Base-by-base conservation (phyloP, 2,888 invertebrate genomes). In the Pristionchus entomophagus region DNA sequence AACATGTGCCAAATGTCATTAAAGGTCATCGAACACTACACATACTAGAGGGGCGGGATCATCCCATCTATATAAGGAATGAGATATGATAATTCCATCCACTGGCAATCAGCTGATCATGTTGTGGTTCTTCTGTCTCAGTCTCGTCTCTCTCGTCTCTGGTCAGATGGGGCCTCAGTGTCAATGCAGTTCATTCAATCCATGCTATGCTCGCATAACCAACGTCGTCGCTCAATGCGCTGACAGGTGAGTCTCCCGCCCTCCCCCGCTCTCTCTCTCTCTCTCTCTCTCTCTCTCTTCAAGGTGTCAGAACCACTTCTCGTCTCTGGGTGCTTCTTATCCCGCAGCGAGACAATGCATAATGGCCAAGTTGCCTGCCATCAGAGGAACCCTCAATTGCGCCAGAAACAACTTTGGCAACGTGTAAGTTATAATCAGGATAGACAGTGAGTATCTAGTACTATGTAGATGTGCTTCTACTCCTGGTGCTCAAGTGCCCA, bases 261-360 rank as follows among this genome's bases (percentile, higher is more conserved):
- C 56, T 14, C 56, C 5, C 17, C 10, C 22, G 56, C 17, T 0
- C 6, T 0, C 6, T 51, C 62, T 26, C 10, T 56, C n/a, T 5
- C 19, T 22, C 17, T 5, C 56, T 14, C 56, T 14, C 17, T 5
- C 22, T 8, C 17, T 0, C 6, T 0, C 6, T 51, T 73, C 14
- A 0, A 84, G 84, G 38, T 84, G 84, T 19, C 84, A 84, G 56
- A 84, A 53, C n/a, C 84, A 84, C 29, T 73, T 84, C 35, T 35
- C 84, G 5, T 32, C 84, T 17, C 49, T 84, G 69, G 84, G 84
- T 22, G 84, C 84, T 2, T 51, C 45, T 1, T 84, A 84, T 22
- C 73, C 73, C 1, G 73, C 51, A n/a, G 84, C 73, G 4, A n/a
- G 84, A 14, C 51, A 45, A 26, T 84, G 84, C 73, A 69, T 84